Evolutionary conservation across 92 coral and sea anemone species (phyloP).

Genomic region (Blastomussa wellsi): DNA sequence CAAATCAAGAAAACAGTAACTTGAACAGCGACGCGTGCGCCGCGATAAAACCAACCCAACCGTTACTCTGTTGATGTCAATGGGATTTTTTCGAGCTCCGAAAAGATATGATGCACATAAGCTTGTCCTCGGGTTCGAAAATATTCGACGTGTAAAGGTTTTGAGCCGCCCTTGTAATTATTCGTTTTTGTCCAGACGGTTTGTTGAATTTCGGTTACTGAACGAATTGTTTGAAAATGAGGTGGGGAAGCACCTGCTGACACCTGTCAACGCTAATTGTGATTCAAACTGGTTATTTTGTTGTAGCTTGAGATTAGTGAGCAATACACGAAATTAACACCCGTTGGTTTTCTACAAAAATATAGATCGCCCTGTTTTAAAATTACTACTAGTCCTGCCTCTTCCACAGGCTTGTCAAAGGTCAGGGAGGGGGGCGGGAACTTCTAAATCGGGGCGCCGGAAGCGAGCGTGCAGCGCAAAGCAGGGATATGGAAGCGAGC

Average conservation of each 20-base stretch:
- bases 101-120: neutral
- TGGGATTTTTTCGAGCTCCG: neutral
- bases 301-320: neutral
- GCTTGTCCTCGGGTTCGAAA: neutral
- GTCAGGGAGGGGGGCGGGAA: too few species aligned
- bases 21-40: neutral
- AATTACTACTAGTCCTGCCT: too few species aligned
- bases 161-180: neutral
- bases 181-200: neutral
- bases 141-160: neutral
- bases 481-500: too few species aligned
- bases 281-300: conserved; percentile 18
- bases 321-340: neutral
- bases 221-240: conserved; percentile 22
- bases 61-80: neutral
- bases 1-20: neutral
- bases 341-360: neutral
- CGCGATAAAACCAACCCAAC: neutral
- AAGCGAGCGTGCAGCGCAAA: too few species aligned
- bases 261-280: conserved; percentile 36
- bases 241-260: conserved; percentile 22
- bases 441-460: too few species aligned
- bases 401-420: too few species aligned
- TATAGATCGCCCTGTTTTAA: neutral
- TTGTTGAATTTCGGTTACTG: neutral